A percentile compares a stretch with the other conserved stretches of the same genome.
These are phyloP conservation scores for Cerastis leucographa DNA, from an alignment of 2,888 invertebrate species.

Conservation along the genomic window DNA sequence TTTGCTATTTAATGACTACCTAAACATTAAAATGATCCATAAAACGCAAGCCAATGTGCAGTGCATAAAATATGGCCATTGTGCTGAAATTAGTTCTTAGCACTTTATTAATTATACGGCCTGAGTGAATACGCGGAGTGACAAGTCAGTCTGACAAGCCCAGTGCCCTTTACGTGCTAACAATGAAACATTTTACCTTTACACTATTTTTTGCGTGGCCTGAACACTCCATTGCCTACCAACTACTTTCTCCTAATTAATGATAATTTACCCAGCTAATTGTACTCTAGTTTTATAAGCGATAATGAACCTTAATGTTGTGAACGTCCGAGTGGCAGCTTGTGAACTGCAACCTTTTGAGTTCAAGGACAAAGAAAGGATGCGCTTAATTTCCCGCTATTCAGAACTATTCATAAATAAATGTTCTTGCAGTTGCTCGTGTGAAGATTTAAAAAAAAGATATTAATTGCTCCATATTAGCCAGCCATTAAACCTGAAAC, in stretches of 20 bases:
- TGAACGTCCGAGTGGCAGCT: slow-evolving; percentile 30
- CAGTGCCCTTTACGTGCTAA: slow-evolving; percentile 82
- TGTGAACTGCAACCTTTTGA: slow-evolving; percentile 56
- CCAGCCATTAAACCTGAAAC: too few species aligned
- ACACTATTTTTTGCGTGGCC: slow-evolving; percentile 73
- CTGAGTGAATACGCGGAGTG: slow-evolving; percentile 25
- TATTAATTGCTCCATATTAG: too few species aligned
- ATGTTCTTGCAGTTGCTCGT: slow-evolving; percentile 16
- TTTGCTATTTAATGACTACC: slow-evolving; percentile 46
- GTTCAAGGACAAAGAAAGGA: slow-evolving; percentile 66
- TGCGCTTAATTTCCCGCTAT: slow-evolving; percentile 37
- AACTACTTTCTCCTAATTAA: slow-evolving; percentile 84
- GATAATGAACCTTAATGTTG: slow-evolving; percentile 47
- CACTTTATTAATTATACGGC: slow-evolving; percentile 25
- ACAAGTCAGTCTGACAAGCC: slow-evolving; percentile 34
- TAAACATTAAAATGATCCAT: slow-evolving; percentile 13
- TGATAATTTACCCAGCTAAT: slow-evolving; percentile 70
- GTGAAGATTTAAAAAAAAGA: slow-evolving; percentile 11
- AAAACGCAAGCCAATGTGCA: neutral
- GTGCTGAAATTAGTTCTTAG: slow-evolving; percentile 13
- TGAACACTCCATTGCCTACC: slow-evolving; percentile 70
- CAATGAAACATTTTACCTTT: slow-evolving; percentile 67
- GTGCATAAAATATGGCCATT: neutral
- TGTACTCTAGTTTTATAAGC: slow-evolving; percentile 55
- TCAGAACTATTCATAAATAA: slow-evolving; percentile 33